A percentile compares a stretch with the other conserved stretches of the same genome.
These are phyloP conservation scores for Pipistrellus nathusii DNA, from an alignment of 2,797 vertebrate genomes.

Conservation along the genomic window DNA sequence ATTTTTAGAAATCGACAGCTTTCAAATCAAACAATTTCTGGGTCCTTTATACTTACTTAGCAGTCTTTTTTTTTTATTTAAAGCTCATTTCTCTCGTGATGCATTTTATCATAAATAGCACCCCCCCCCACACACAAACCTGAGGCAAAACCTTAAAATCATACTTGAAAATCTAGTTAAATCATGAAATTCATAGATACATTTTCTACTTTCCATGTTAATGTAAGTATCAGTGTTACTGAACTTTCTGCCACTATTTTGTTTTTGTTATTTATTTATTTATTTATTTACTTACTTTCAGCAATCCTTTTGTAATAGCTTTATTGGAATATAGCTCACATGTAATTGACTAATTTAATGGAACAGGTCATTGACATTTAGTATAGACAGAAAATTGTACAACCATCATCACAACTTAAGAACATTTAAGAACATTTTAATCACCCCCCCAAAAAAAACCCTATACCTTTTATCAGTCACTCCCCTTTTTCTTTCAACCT, in stretches of 20 bases:
- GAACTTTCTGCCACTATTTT: neutral
- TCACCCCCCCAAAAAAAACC: too few relatives aligned
- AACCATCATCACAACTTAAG: neutral
- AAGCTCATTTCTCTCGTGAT: neutral
- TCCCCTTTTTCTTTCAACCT: too few relatives aligned
- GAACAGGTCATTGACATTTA: neutral
- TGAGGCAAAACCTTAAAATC: neutral
- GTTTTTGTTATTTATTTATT: neutral
- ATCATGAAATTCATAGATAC: neutral
- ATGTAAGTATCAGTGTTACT: neutral
- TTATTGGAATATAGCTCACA: neutral
- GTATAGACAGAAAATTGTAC: neutral
- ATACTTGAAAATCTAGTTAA: neutral
- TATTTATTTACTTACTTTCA: neutral
- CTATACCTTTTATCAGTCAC: too few relatives aligned
- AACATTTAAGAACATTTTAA: neutral
- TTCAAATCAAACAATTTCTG: neutral
- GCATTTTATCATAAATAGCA: conserved; percentile 34
- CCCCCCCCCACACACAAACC: too few relatives aligned
- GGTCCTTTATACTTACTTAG: conserved; percentile 21
- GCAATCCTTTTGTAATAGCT: neutral
- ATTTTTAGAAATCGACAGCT: conserved; percentile 7
- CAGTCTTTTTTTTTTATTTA: neutral
- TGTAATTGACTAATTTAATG: neutral
- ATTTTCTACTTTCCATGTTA: neutral